These are phyloP conservation scores for Pristionchus japonicus DNA, from an alignment of 2,888 invertebrate species.

Conservation along the genomic window DNA sequence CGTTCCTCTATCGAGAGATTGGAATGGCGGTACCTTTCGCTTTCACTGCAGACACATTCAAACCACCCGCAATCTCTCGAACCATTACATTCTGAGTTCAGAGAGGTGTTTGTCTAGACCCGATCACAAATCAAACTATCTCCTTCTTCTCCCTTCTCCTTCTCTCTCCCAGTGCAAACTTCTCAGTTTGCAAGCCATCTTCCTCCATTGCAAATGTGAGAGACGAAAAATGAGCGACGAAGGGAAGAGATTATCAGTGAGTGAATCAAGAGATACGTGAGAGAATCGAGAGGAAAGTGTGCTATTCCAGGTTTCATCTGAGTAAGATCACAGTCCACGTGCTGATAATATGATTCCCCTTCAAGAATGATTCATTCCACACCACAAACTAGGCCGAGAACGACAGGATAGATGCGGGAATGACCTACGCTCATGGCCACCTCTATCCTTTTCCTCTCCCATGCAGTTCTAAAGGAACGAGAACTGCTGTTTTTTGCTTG, in stretches of 20 bases:
- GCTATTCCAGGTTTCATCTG: not conserved
- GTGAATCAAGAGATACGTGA: not conserved
- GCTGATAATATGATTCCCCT: not conserved
- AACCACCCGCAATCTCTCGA: not conserved
- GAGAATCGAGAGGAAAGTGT: not conserved
- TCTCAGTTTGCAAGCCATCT: not conserved
- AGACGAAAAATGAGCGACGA: not conserved
- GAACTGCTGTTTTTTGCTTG: not conserved
- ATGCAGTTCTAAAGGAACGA: too few species aligned
- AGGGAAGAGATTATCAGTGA: not conserved
- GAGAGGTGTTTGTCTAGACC: conserved; percentile 16
- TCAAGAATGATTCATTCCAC: not conserved
- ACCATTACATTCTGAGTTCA: not conserved
- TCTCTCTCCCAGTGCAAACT: not conserved
- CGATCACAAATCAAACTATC: not conserved
- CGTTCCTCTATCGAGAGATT: not conserved
- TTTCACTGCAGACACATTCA: not conserved
- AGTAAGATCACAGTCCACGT: not conserved
- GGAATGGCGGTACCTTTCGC: not conserved
- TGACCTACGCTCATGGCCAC: not conserved
- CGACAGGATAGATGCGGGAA: too few species aligned
- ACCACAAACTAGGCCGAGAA: not conserved
- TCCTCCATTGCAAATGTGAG: not conserved
- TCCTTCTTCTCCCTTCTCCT: not conserved
- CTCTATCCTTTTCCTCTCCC: too few species aligned